A percentile compares a stretch with the other conserved stretches of the same genome.
Conservation (phyloP, 1,140 invertebrate genomes). For the Pseudomyrmex flavicornis region DNA sequence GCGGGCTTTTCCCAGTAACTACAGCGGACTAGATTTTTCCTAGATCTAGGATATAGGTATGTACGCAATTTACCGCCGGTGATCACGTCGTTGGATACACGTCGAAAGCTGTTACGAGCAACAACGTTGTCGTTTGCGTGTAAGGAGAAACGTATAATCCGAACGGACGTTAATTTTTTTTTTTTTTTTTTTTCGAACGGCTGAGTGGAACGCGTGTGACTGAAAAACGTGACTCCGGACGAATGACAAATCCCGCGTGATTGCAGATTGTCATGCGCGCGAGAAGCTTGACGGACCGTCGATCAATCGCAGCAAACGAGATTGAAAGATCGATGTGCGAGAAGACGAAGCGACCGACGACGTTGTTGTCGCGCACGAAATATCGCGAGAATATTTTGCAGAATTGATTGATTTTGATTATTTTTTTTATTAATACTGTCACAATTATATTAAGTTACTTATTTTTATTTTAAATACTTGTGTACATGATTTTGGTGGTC, state of each 20-base stretch:
- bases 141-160: conserved; percentile 30
- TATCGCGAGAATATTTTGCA: too few species aligned
- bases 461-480: too few species aligned
- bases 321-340: too few species aligned
- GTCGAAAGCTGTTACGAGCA: conserved; percentile 24
- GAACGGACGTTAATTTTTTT: conserved; percentile 24
- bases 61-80: conserved; percentile 12
- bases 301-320: too few species aligned
- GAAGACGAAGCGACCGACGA: too few species aligned
- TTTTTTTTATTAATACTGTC: too few species aligned
- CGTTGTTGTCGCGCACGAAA: too few species aligned
- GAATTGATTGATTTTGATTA: too few species aligned
- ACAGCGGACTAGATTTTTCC: conserved; percentile 33
- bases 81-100: conserved; percentile 24
- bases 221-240: background rate
- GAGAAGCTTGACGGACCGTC: too few species aligned
- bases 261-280: too few species aligned
- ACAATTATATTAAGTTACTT: too few species aligned
- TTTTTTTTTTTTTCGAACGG: conserved; percentile 19
- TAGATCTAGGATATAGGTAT: conserved; percentile 47
- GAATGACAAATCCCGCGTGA: background rate
- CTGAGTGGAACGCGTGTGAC: background rate
- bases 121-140: conserved; percentile 1
- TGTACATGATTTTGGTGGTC: too few species aligned
- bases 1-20: conserved; percentile 59